These are phyloP conservation scores for Centropyge bicolor DNA, from an alignment of 2,797 vertebrate species.

Conservation along the genomic window DNA sequence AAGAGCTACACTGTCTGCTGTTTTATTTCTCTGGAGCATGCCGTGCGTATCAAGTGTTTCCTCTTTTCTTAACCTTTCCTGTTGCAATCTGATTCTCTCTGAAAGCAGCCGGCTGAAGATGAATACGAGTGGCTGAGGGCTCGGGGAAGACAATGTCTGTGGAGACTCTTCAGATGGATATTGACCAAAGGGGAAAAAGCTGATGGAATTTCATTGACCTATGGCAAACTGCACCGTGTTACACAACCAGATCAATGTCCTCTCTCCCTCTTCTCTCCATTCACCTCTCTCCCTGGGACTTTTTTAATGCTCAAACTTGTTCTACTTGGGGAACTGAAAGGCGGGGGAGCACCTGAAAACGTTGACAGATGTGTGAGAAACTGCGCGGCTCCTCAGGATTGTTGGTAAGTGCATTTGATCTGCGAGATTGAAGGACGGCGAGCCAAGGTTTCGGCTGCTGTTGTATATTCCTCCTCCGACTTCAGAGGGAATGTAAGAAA, in stretches of 20 bases:
- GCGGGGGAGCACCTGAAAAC: slow-evolving; percentile 49
- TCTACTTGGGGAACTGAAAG: slow-evolving; percentile 49
- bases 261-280: slow-evolving; percentile 43
- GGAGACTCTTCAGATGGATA: slow-evolving; percentile 74
- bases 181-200: slow-evolving; percentile 76
- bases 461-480: slow-evolving; percentile 52
- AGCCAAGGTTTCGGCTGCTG: slow-evolving; percentile 58
- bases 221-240: slow-evolving; percentile 73
- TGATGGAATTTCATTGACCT: slow-evolving; percentile 83
- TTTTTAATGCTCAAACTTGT: slow-evolving; percentile 72
- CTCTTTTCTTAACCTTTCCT: slow-evolving; percentile 30
- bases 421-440: slow-evolving; percentile 50
- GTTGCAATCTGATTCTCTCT: slow-evolving; percentile 30
- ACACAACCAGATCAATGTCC: slow-evolving; percentile 80
- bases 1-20: not conserved
- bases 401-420: slow-evolving; percentile 63
- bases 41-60: slow-evolving; percentile 27
- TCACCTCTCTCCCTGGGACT: slow-evolving; percentile 67
- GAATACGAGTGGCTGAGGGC: slow-evolving; percentile 60
- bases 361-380: slow-evolving; percentile 64
- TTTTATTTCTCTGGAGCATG: slow-evolving; percentile 15
- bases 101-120: slow-evolving; percentile 40
- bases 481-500: slow-evolving; percentile 62
- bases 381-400: slow-evolving; percentile 49
- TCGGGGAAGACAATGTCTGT: slow-evolving; percentile 59